Percentiles rank a stretch among this genome's conserved stretches.
Evolutionary conservation across 2,888 invertebrate species (phyloP).

Genomic region (Drosophila leonis): DNA sequence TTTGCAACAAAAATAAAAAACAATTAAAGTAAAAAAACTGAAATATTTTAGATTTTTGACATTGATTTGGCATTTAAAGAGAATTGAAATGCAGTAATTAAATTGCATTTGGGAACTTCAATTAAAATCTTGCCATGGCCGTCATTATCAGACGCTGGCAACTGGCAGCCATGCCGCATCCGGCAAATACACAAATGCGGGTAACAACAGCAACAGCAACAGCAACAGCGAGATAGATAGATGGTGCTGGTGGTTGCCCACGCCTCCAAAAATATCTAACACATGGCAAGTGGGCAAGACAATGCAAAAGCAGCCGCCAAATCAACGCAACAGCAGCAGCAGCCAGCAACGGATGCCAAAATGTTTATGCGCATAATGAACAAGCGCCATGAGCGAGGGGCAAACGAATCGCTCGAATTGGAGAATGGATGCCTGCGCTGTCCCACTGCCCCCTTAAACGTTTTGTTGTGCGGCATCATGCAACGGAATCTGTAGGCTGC

Average conservation of each 20-base stretch:
- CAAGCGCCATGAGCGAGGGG: slow-evolving; percentile 55
- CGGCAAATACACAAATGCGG: slow-evolving; percentile 66
- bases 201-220: slow-evolving; percentile 23
- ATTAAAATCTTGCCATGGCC: slow-evolving; percentile 43
- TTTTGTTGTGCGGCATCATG: slow-evolving; percentile 47
- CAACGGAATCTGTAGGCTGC: slow-evolving; percentile 63
- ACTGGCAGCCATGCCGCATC: slow-evolving; percentile 60
- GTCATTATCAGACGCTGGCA: slow-evolving; percentile 67
- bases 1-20: neutral
- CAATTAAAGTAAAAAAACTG: neutral
- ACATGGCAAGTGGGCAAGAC: slow-evolving; percentile 69
- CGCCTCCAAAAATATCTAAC: slow-evolving; percentile 68
- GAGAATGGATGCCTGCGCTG: slow-evolving; percentile 7
- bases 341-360: slow-evolving; percentile 66
- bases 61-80: neutral
- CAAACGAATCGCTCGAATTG: slow-evolving; percentile 4
- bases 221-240: neutral
- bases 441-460: slow-evolving; percentile 45
- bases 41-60: neutral
- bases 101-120: slow-evolving; percentile 55
- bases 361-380: slow-evolving; percentile 80
- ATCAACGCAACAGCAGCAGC: slow-evolving; percentile 61
- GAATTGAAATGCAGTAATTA: slow-evolving; percentile 23
- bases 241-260: slow-evolving; percentile 2
- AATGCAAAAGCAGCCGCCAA: slow-evolving; percentile 74